Evolutionary conservation across 2,797 vertebrate species (phyloP).

Genomic region (Vireo griseus): DNA sequence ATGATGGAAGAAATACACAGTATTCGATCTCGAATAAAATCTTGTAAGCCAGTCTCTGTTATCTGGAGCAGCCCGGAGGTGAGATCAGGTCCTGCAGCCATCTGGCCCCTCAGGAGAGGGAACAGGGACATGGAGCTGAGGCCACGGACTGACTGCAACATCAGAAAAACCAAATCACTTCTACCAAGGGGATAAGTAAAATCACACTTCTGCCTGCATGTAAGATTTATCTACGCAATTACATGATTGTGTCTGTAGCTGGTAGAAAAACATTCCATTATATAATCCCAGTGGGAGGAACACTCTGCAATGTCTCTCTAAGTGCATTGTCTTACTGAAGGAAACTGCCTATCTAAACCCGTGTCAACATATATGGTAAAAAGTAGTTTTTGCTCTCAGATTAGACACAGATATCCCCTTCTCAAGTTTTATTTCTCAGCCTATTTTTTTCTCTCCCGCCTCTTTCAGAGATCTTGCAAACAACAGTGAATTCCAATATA

Average conservation of each 20-base stretch:
- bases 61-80: background rate
- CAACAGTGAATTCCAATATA: background rate
- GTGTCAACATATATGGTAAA: background rate
- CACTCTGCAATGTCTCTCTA: background rate
- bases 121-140: background rate
- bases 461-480: background rate
- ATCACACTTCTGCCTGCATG: background rate
- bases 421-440: background rate
- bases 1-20: background rate
- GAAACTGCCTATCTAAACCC: background rate
- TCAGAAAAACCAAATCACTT: background rate
- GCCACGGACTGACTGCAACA: background rate
- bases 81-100: background rate
- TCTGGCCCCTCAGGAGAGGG: background rate
- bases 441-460: background rate
- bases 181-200: background rate
- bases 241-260: background rate
- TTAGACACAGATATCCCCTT: background rate
- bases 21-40: background rate
- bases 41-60: background rate
- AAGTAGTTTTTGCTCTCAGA: background rate
- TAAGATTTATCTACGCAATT: background rate
- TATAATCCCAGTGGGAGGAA: slow-evolving; percentile 17
- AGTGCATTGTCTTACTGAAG: background rate
- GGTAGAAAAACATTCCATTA: slow-evolving; percentile 4